Evolutionary conservation across 2,113 vertebrate species (phyloP).

Genomic region (Myxocyprinus asiaticus): DNA sequence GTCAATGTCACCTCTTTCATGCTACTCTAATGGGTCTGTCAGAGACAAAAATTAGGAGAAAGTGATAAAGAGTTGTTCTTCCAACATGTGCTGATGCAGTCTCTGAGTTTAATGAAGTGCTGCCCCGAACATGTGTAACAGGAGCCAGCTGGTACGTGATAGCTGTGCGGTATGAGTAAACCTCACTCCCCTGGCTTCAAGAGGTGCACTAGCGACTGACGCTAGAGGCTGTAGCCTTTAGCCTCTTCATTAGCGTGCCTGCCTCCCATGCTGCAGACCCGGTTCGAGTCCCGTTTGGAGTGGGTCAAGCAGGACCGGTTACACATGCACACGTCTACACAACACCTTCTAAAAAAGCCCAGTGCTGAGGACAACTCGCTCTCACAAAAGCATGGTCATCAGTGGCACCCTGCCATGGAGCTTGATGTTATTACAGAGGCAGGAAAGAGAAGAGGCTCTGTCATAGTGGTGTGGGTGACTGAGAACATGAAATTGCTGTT

Average conservation of each 20-base stretch:
- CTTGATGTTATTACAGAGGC: conserved; percentile 64
- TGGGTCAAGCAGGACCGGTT: no score
- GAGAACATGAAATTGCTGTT: conserved; percentile 61
- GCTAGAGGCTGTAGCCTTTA: no score
- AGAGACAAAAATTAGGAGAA: not conserved
- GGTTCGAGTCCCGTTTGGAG: no score
- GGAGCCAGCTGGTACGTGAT: no score
- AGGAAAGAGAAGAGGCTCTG: conserved; percentile 47
- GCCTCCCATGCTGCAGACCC: no score
- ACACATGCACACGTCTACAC: conserved; percentile 17
- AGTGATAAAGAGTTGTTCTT: conserved; percentile 1
- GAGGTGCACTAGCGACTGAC: no score
- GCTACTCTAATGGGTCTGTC: conserved; percentile 12
- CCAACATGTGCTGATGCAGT: conserved; percentile 4
- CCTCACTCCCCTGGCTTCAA: no score
- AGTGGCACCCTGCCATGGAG: conserved; percentile 63
- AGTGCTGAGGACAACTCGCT: not conserved
- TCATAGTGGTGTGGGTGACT: conserved; percentile 62
- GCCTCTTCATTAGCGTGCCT: no score
- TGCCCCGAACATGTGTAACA: not conserved
- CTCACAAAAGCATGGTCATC: conserved; percentile 54
- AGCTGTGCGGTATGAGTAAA: no score
- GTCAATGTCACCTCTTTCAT: conserved; percentile 4
- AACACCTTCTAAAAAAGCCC: not conserved
- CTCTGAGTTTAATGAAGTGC: conserved; percentile 22